Evolutionary conservation across 2,888 invertebrate species (phyloP).

Genomic region (Drosophila flavopinicola): DNA sequence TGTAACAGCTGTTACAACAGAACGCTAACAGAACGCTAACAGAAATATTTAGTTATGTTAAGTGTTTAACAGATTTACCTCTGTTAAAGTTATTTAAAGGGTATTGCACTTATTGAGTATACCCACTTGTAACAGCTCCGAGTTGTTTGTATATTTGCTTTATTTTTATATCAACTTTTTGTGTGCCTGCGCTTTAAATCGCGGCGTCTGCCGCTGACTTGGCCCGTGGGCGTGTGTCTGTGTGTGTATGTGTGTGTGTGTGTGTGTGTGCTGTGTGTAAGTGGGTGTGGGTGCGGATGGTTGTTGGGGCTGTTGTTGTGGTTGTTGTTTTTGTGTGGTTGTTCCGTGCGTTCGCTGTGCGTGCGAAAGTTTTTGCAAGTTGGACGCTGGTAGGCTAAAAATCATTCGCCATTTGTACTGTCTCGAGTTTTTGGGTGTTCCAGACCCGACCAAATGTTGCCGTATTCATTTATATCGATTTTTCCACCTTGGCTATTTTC

Average conservation of each 20-base stretch:
- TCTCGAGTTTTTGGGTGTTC: slow-evolving; percentile 51
- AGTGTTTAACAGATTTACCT: background rate
- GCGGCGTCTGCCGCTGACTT: slow-evolving; percentile 62
- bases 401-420: slow-evolving; percentile 57
- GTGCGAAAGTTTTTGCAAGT: slow-evolving; percentile 72
- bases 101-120: slow-evolving; percentile 31
- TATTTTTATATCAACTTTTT: slow-evolving; percentile 68
- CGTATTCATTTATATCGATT: slow-evolving; percentile 77
- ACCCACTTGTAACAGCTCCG: slow-evolving; percentile 19
- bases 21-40: too few species aligned
- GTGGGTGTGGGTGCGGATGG: slow-evolving; percentile 12
- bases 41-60: too few species aligned
- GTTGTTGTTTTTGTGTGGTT: slow-evolving; percentile 24
- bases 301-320: slow-evolving; percentile 14
- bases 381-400: slow-evolving; percentile 56
- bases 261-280: slow-evolving; percentile 7
- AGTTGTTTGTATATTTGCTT: slow-evolving; percentile 43
- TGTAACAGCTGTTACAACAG: slow-evolving; percentile 15
- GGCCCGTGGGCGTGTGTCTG: slow-evolving; percentile 27
- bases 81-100: background rate
- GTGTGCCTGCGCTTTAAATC: slow-evolving; percentile 71
- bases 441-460: slow-evolving; percentile 64
- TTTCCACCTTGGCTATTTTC: slow-evolving; percentile 75
- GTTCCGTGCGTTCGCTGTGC: slow-evolving; percentile 56
- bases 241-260: slow-evolving; percentile 13